Conservation (phyloP, 2,113 vertebrate genomes). For the Macquaria australasica region DNA sequence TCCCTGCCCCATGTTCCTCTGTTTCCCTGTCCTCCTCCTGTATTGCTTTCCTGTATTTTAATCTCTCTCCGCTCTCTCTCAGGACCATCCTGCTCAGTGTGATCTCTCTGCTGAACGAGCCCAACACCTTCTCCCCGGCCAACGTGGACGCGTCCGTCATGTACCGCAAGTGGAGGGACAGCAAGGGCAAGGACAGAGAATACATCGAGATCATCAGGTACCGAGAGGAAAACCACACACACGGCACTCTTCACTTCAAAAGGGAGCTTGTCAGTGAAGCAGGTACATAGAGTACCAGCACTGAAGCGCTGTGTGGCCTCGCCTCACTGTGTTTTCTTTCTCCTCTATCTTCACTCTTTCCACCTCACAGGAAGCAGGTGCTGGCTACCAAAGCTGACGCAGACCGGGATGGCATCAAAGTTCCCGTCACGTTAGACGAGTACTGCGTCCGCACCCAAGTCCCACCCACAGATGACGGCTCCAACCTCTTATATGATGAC, state of each 20-base stretch:
- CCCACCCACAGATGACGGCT: constrained; percentile 91
- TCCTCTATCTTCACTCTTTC: rapidly evolving
- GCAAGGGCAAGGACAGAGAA: constrained; percentile 94
- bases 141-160: constrained; percentile 97
- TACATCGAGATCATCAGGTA: constrained; percentile 97
- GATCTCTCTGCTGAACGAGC: constrained; percentile 96
- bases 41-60: constrained; percentile 26
- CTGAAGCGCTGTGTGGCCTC: background rate
- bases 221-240: background rate
- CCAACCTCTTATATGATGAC: constrained; percentile 95
- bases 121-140: constrained; percentile 96
- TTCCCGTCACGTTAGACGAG: constrained; percentile 94
- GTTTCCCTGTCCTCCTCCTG: background rate
- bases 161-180: constrained; percentile 98
- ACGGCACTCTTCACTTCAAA: background rate
- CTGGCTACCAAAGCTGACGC: constrained; percentile 93
- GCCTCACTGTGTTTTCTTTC: background rate
- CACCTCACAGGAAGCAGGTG: constrained; percentile 90
- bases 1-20: background rate
- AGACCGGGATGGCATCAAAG: constrained; percentile 93
- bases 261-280: background rate
- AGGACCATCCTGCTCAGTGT: constrained; percentile 98
- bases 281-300: background rate
- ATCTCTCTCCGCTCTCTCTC: constrained; percentile 21
- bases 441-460: constrained; percentile 95